phyloP scores from a whole-genome alignment of 2,888 invertebrate species.

The Drosophila robusta region DNA sequence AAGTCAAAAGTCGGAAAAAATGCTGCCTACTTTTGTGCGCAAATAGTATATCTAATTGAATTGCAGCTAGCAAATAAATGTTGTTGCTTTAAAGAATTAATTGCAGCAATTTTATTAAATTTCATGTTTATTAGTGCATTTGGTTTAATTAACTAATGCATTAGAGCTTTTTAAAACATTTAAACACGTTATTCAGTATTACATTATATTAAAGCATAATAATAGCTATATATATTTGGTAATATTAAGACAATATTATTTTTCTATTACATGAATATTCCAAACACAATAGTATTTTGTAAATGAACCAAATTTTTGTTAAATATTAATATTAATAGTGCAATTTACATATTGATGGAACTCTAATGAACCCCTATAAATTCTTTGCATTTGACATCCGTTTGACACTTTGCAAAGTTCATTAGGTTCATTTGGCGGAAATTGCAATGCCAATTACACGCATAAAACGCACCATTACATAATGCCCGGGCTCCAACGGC shows the following conservation, averaged over 20 bases:
- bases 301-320: too few relatives aligned
- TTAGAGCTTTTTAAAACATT: neutral
- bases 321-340: too few relatives aligned
- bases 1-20: neutral
- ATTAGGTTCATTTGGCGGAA: conserved; percentile 50
- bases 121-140: too few relatives aligned
- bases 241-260: neutral
- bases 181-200: too few relatives aligned
- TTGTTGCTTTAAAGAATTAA: neutral
- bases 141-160: too few relatives aligned
- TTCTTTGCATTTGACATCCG: conserved; percentile 12
- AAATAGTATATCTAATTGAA: neutral
- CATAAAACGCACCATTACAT: conserved; percentile 75
- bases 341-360: neutral
- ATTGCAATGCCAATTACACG: conserved; percentile 70
- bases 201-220: too few relatives aligned
- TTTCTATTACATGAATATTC: neutral
- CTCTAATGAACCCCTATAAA: conserved; percentile 1
- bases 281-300: neutral
- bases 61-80: neutral
- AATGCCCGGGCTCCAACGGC: conserved; percentile 39
- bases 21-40: conserved; percentile 23
- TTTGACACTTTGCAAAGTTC: conserved; percentile 55
- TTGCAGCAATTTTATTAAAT: neutral
- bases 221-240: neutral